phyloP scores from a whole-genome alignment of 2,888 invertebrate genomes.

The Pemphredon lugubris region DNA sequence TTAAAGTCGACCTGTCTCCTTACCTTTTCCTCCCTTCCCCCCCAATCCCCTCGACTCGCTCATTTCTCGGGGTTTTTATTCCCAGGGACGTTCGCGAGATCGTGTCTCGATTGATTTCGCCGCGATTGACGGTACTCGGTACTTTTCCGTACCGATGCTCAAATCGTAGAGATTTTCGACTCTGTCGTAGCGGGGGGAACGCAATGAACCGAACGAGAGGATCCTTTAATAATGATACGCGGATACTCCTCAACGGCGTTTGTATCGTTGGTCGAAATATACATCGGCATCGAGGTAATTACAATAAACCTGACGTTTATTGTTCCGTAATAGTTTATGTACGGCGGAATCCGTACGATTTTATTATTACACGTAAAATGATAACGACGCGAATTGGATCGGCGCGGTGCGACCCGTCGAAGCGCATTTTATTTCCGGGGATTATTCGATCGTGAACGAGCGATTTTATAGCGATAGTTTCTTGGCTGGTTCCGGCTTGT shows the following conservation, averaged over 20 bases:
- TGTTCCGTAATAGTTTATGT: neutral
- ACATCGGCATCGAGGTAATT: too few species aligned
- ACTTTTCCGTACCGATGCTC: neutral
- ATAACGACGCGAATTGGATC: neutral
- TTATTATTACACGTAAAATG: constrained; percentile 1
- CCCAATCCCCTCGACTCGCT: neutral
- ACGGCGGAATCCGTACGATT: neutral
- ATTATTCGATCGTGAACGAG: constrained; percentile 46
- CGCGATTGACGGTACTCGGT: constrained; percentile 6
- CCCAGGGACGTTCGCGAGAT: neutral
- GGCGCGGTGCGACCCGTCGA: neutral
- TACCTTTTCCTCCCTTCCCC: neutral
- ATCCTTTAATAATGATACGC: neutral
- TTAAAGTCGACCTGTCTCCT: constrained; percentile 48
- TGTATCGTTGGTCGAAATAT: neutral
- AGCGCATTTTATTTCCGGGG: constrained; percentile 45
- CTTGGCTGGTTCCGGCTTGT: constrained; percentile 30
- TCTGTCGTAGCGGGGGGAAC: neutral
- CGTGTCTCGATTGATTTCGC: constrained; percentile 16
- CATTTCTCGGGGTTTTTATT: neutral
- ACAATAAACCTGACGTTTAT: too few species aligned
- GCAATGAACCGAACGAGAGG: neutral
- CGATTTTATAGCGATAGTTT: constrained; percentile 15
- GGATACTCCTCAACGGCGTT: neutral
- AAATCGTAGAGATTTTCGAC: neutral